These are phyloP conservation scores for Agelastica alni DNA, from an alignment of 2,888 invertebrate species.

Conservation along the genomic window DNA sequence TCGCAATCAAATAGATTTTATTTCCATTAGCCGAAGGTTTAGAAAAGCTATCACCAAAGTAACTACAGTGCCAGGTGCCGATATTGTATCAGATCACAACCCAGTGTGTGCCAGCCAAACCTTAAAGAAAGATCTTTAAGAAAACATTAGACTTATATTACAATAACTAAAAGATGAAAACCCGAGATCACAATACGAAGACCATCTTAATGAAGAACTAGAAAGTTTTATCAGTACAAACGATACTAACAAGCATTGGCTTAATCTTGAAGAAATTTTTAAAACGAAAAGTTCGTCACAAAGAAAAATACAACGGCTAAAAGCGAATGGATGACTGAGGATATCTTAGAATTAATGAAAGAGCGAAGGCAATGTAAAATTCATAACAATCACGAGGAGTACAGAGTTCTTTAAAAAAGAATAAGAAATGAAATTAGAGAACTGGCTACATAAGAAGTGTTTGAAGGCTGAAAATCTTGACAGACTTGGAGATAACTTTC, in stretches of 20 bases:
- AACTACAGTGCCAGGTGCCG: not conserved
- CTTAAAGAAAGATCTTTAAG: not conserved
- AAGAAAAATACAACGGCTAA: not conserved
- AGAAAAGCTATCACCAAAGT: not conserved
- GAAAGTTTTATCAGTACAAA: not conserved
- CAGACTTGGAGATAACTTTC: too few species aligned
- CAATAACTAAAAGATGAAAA: not conserved
- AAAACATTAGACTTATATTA: too few species aligned
- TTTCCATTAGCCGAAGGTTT: not conserved
- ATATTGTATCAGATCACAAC: too few species aligned
- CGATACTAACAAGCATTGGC: too few species aligned
- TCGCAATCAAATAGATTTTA: too few species aligned
- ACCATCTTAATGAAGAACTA: not conserved
- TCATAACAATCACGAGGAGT: too few species aligned
- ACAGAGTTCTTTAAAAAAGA: too few species aligned
- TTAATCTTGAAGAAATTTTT: not conserved
- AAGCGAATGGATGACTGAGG: not conserved
- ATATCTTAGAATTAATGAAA: not conserved
- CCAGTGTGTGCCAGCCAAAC: not conserved
- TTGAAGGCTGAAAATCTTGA: too few species aligned
- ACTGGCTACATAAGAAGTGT: too few species aligned
- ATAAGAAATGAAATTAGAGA: too few species aligned
- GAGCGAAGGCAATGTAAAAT: too few species aligned
- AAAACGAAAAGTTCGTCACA: not conserved
- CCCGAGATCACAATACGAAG: not conserved